phyloP scores from a whole-genome alignment of 2,113 vertebrate genomes.

The Eleginops maclovinus region DNA sequence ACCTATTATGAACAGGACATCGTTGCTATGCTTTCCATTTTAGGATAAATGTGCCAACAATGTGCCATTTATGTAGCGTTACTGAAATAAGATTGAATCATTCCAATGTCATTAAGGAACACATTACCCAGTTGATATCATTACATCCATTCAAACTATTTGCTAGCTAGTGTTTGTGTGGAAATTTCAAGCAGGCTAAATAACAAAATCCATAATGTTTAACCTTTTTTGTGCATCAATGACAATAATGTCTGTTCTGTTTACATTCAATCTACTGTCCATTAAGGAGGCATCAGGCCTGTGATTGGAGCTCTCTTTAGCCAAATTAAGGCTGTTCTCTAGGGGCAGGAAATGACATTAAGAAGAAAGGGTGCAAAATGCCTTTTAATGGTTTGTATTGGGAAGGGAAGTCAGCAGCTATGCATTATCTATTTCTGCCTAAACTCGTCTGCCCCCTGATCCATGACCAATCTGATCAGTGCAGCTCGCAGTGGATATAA shows the following conservation, averaged over 20 bases:
- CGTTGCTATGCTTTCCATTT: conserved; percentile 1
- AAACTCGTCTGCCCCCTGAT: conserved; percentile 71
- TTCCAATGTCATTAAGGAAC: conserved; percentile 14
- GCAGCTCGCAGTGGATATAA: conserved; percentile 56
- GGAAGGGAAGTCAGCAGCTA: conserved; percentile 56
- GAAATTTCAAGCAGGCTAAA: background rate
- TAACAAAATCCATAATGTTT: conserved; percentile 18
- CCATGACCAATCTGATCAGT: conserved; percentile 78
- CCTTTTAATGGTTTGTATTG: conserved; percentile 76
- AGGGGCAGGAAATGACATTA: conserved; percentile 63
- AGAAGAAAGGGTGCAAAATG: conserved; percentile 63
- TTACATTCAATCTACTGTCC: conserved; percentile 63
- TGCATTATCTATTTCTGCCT: conserved; percentile 72
- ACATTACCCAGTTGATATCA: background rate
- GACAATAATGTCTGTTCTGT: conserved; percentile 53
- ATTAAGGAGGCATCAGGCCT: conserved; percentile 55
- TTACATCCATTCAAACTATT: background rate
- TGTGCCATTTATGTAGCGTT: background rate
- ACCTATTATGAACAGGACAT: background rate
- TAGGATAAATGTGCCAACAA: background rate
- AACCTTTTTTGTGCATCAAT: background rate
- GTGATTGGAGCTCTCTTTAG: conserved; percentile 68
- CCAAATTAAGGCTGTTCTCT: conserved; percentile 61
- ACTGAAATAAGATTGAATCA: background rate
- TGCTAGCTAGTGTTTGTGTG: background rate